phyloP scores from a whole-genome alignment of 2,797 vertebrate species.

The Typhlichthys eigenmanni region DNA sequence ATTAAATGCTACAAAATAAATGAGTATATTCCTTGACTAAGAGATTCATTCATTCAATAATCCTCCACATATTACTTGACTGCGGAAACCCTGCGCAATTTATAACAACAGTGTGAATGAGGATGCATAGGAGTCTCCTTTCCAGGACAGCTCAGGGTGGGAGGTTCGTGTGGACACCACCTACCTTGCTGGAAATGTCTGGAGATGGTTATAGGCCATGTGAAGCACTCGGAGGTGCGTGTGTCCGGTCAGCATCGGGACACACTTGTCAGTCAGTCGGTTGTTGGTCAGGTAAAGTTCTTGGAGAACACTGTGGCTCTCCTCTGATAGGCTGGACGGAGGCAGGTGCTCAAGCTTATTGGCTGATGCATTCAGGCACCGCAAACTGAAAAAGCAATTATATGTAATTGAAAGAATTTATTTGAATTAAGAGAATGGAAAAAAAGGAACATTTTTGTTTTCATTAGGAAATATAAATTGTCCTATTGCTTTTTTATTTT shows the following conservation, averaged over 20 bases:
- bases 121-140: too few relatives aligned
- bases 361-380: conserved; percentile 92
- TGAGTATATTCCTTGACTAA: too few relatives aligned
- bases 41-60: too few relatives aligned
- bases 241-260: conserved; percentile 91
- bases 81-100: too few relatives aligned
- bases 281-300: conserved; percentile 96
- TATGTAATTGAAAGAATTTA: not conserved
- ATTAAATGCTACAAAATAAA: too few relatives aligned
- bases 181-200: conserved; percentile 96
- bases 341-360: conserved; percentile 95
- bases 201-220: conserved; percentile 95
- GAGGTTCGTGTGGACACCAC: too few relatives aligned
- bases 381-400: conserved; percentile 76
- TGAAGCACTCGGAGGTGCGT: conserved; percentile 90
- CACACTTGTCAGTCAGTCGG: conserved; percentile 93
- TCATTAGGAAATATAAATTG: not conserved
- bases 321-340: conserved; percentile 90
- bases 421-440: not conserved
- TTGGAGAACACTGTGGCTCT: conserved; percentile 90
- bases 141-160: too few relatives aligned
- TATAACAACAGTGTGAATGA: too few relatives aligned
- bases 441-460: not conserved
- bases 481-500: too few relatives aligned
- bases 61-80: too few relatives aligned